Evolutionary conservation across 2,797 vertebrate genomes (phyloP), one percentile per base, ranked within the genome.

Genomic region (Momotus momota): DNA sequence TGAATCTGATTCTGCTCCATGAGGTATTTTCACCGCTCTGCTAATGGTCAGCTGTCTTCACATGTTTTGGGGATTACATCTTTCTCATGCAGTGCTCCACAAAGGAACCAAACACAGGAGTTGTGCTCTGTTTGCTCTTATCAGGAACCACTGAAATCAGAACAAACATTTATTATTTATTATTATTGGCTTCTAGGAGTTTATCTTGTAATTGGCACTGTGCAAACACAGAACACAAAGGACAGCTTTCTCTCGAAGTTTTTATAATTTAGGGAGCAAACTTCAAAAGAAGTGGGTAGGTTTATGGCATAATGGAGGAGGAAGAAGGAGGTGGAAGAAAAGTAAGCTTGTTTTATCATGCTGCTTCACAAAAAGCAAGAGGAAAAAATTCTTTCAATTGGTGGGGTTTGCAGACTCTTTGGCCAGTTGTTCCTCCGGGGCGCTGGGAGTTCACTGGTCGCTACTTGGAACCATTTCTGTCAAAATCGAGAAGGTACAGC

Each of bases 201-300:
- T 55, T 1, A 3, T 77, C 75, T 81, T 91, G 81, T 82, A 90
- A 94, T 46, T 71, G 79, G n/a, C 46, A 71, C 31, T 91, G 41
- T 65, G 52, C 60, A 94, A 92, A 88, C 79, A 88, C 25, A 38
- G 58, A 91, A 72, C 41, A 93, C 85, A 95, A 91, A 93, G 65
- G 52, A 65, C 62, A 65, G 62, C 27, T 87, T 69, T 92, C 73
- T 92, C 60, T 46, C 38, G 57, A 29, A 87, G 60, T 1, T 1
- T 78, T 95, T 89, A 54, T 60, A 78, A 83, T 72, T 54, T 79
- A 75, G 46, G 65, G 22, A 95, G 22, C 19, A 52, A 90, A 83
- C 54, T 96, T 93, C 81, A 90, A 81, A 94, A 78, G 49, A 46
- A 62, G 9, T 12, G 18, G 8, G 33, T 45, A 85, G 20, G 38